Evolutionary conservation across 2,888 invertebrate species (phyloP), one percentile per base, ranked within the genome.

Genomic region (Schrankia costaestrigalis): DNA sequence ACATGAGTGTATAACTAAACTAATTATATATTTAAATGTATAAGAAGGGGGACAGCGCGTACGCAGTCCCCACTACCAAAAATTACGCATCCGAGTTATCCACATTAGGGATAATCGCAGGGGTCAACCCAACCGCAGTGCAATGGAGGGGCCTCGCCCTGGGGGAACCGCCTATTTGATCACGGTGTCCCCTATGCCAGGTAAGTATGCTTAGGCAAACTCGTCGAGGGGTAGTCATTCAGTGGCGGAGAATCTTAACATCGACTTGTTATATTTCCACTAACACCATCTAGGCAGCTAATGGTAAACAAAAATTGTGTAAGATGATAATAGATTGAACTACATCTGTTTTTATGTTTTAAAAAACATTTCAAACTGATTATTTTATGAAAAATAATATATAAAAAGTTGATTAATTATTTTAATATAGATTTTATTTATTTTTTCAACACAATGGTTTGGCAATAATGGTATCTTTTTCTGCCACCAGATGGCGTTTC

Each of bases 1-100:
- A n/a, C n/a, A n/a, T n/a, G n/a, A n/a, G n/a, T n/a, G n/a, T n/a
- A n/a, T n/a, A n/a, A n/a, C n/a, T n/a, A n/a, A n/a, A n/a, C n/a
- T n/a, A n/a, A n/a, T n/a, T n/a, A n/a, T n/a, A n/a, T n/a, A n/a
- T n/a, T n/a, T n/a, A n/a, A n/a, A n/a, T n/a, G n/a, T n/a, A n/a
- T n/a, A n/a, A n/a, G 1, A 28, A 32, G 48, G 64, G 63, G 67
- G 66, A 68, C 66, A 37, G 66, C 67, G 67, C 66, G 70, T 60
- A 70, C 70, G 71, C 71, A 69, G 68, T 68, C 69, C 68, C 64
- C 61, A 63, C 68, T 71, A 68, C 54, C 67, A 67, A 68, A 67
- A 67, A 68, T 68, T 56, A 67, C 68, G 65, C 69, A 63, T 59
- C 65, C 66, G 69, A 68, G 65, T 67, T 65, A 70, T 60, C 63